Evolutionary conservation across 2,888 invertebrate species (phyloP).

Genomic region (Eueremaeus valkanovi): DNA sequence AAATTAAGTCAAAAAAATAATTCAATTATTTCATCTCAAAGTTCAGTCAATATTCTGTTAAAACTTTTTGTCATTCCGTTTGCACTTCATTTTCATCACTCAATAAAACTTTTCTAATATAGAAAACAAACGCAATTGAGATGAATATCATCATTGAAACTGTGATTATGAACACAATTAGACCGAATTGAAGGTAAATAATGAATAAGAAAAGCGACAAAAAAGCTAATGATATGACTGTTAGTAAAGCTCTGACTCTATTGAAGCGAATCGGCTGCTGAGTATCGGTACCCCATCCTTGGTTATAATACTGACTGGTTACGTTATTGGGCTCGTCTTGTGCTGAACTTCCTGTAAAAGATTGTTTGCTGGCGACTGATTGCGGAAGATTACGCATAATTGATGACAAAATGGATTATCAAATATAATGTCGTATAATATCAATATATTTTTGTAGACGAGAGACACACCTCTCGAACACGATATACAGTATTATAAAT

Average conservation of each 20-base stretch:
- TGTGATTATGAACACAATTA: slow-evolving; percentile 29
- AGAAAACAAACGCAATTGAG: not conserved
- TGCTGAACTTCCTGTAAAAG: not conserved
- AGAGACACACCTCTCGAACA: not conserved
- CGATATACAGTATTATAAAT: not conserved
- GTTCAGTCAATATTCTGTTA: too few relatives aligned
- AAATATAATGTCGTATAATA: not conserved
- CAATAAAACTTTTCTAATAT: not conserved
- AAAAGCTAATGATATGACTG: slow-evolving; percentile 34
- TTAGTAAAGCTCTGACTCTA: slow-evolving; percentile 25
- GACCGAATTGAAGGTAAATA: slow-evolving; percentile 37
- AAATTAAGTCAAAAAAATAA: too few relatives aligned
- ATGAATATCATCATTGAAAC: not conserved
- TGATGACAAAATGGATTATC: not conserved
- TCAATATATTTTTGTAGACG: too few relatives aligned
- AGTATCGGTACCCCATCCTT: not conserved
- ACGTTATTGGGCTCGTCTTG: not conserved
- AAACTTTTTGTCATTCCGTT: too few relatives aligned
- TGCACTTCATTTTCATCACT: not conserved
- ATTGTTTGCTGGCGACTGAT: not conserved
- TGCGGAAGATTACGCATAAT: slow-evolving; percentile 29
- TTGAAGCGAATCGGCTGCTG: slow-evolving; percentile 4
- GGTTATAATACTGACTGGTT: too few relatives aligned
- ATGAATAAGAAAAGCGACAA: slow-evolving; percentile 38
- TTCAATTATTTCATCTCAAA: too few relatives aligned